Base-by-base conservation (phyloP, 2,797 vertebrate genomes). In the Bradypodion ventrale region DNA sequence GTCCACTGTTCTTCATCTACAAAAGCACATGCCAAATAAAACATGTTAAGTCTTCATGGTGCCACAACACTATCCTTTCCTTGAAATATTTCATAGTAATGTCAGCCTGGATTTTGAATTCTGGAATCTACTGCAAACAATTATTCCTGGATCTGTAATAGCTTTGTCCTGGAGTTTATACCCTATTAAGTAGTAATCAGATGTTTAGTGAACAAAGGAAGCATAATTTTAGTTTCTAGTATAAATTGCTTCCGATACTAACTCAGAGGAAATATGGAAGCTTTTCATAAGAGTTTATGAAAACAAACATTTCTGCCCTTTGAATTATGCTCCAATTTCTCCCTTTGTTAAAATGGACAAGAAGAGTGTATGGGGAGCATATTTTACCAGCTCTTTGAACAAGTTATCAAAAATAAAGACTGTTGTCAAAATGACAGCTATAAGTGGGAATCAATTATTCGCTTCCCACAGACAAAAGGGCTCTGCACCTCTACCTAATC, bases 101-200 rank as follows among this genome's bases (percentile, higher is more conserved):
- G 35, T 73, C 42, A 52, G 40, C 13, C 15, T 73, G 44, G 68
- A 32, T 66, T 85, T 68, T 80, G 69, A 86, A 83, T 29, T 62
- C 87, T 73, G 65, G 73, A 88, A n/a, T 66, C 35, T 49, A 44
- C 15, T 78, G 78, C 89, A 88, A 59, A 35, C 4, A 7, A 73
- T 89, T 52, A 60, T 40, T 59, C 37, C 23, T 74, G 29, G 23
- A 66, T 42, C 37, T 59, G 74, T 7, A 40, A 65, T 46, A 49
- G 5, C 25, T 73, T 62, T 66, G 21, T 40, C 44, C 21, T 65
- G 23, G 42, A 29, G 12, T 63, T 82, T 70, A 32, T 74, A 46
- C 13, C 42, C 42, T 82, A 74, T 35, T 63, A 37, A 12, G 12
- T 8, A n/a, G 35, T 68, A 7, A 25, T 21, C 70, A 82, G 42